Base-by-base conservation (phyloP, 2,797 vertebrate genomes). In the Thamnophis elegans region DNA sequence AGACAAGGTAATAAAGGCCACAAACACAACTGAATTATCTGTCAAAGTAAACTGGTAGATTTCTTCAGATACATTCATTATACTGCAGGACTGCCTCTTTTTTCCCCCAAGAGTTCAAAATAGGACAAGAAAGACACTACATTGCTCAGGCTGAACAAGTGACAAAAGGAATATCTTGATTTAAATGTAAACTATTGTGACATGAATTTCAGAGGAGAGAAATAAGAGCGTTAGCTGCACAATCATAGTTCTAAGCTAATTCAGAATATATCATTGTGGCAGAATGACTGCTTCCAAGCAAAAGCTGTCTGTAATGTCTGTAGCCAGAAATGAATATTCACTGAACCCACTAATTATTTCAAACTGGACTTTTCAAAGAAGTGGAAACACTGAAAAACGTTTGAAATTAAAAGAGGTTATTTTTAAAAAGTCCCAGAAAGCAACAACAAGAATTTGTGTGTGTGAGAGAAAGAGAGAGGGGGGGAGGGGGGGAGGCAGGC, bases 31-130 rank as follows among this genome's bases (percentile, higher is more conserved):
- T 0, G 0, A 90, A 90, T 58, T 87, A 85, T 59, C 11, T 88
- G 56, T 32, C 54, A 85, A 1, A 25, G 14, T 60, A 62, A 55
- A 54, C 73, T 92, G 82, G 20, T 60, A 68, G 55, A 0, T 0
- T 60, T 94, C 78, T 89, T 60, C 91, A 88, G 86, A 26, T 92
- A 25, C 56, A n/a, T 58, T 93, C 36, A 25, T 59, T 47, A 82
- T n/a, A 56, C 14, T 87, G 51, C 51, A 91, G 18, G 85, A 53
- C 73, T 73, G 88, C 22, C 25, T 93, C 90, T 8, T 88, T 55
- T 12, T 25, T 7, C 7, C 59, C 10, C 2, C 18, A 8, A 89
- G 85, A 91, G 53, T 91, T 92, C 89, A 95, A 73, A 94, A 28
- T 10, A 91, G 36, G 85, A 85, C 2, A 87, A 68, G 55, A 42